Percentiles rank a stretch among this genome's conserved stretches.
Conservation (phyloP, 1,140 invertebrate species). For the Bombus balteatus region DNA sequence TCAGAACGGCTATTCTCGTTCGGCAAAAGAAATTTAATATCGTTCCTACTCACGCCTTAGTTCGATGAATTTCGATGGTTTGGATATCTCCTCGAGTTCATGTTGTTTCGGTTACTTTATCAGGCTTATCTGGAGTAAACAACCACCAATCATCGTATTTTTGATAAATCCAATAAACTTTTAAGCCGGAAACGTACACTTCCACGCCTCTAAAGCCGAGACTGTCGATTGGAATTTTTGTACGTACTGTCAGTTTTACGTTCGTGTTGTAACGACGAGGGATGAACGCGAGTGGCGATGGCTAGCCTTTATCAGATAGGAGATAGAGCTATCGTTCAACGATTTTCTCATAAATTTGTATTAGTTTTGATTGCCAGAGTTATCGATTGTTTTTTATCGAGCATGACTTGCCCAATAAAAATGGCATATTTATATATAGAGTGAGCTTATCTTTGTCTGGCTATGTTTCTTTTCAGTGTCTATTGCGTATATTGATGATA, state of each 20-base stretch:
- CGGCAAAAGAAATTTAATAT: constrained; percentile 66
- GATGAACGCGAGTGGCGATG: not conserved
- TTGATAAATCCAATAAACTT: constrained; percentile 28
- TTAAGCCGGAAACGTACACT: not conserved
- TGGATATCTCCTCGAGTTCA: constrained; percentile 43
- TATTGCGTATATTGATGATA: not conserved
- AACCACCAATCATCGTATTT: not conserved
- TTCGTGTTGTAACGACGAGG: not conserved
- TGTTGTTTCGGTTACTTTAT: constrained; percentile 39
- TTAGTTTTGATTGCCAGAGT: not conserved
- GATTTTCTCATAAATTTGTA: not conserved
- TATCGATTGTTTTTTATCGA: not conserved
- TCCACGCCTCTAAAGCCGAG: not conserved
- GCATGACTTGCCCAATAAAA: not conserved
- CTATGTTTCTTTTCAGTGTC: not conserved
- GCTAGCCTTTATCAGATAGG: not conserved
- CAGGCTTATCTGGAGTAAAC: constrained; percentile 46
- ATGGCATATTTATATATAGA: not conserved
- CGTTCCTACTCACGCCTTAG: constrained; percentile 57
- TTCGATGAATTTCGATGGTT: constrained; percentile 62
- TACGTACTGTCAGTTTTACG: constrained; percentile 4
- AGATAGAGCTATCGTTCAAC: not conserved
- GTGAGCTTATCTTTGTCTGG: not conserved
- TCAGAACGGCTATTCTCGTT: constrained; percentile 62
- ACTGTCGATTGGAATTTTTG: constrained; percentile 22